phyloP scores from a whole-genome alignment of 2,888 invertebrate genomes.

The Poecilus cupreus region DNA sequence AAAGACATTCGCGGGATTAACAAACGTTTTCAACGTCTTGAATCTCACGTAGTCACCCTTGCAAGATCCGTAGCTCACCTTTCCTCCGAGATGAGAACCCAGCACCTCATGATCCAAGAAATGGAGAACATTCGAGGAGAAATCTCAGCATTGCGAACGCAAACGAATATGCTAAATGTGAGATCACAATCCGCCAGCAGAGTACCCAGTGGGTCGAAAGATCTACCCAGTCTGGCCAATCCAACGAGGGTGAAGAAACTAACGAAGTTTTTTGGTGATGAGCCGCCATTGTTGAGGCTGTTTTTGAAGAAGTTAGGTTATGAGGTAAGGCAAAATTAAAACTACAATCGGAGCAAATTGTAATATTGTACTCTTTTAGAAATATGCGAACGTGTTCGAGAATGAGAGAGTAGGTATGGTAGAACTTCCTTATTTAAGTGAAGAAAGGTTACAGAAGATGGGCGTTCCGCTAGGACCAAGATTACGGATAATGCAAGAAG shows the following conservation, averaged over 20 bases:
- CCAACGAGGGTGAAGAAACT: slow-evolving; percentile 90
- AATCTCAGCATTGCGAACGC: slow-evolving; percentile 84
- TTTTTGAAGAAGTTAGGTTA: slow-evolving; percentile 94
- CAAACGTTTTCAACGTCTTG: slow-evolving; percentile 90
- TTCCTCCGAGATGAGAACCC: slow-evolving; percentile 92
- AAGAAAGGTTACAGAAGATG: slow-evolving; percentile 89
- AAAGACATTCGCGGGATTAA: slow-evolving; percentile 86
- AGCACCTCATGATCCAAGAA: slow-evolving; percentile 92
- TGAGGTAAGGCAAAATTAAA: slow-evolving; percentile 78
- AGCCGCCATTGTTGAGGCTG: slow-evolving; percentile 91
- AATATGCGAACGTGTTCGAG: slow-evolving; percentile 89
- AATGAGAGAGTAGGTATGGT: slow-evolving; percentile 92
- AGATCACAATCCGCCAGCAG: slow-evolving; percentile 82
- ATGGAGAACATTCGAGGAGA: slow-evolving; percentile 91
- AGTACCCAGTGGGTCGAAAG: slow-evolving; percentile 73
- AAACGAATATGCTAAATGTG: slow-evolving; percentile 77
- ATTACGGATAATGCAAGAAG: slow-evolving; percentile 91
- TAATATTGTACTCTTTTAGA: slow-evolving; percentile 76
- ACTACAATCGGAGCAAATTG: not conserved
- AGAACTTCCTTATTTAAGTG: slow-evolving; percentile 92
- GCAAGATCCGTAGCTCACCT: slow-evolving; percentile 93
- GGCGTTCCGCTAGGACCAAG: slow-evolving; percentile 94
- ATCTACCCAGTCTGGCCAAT: slow-evolving; percentile 86
- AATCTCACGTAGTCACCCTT: slow-evolving; percentile 93
- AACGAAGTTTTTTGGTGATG: slow-evolving; percentile 95